Percentiles rank a stretch among this genome's conserved stretches.
Evolutionary conservation across 2,888 invertebrate genomes (phyloP).

Genomic region (Agapostemon virescens): DNA sequence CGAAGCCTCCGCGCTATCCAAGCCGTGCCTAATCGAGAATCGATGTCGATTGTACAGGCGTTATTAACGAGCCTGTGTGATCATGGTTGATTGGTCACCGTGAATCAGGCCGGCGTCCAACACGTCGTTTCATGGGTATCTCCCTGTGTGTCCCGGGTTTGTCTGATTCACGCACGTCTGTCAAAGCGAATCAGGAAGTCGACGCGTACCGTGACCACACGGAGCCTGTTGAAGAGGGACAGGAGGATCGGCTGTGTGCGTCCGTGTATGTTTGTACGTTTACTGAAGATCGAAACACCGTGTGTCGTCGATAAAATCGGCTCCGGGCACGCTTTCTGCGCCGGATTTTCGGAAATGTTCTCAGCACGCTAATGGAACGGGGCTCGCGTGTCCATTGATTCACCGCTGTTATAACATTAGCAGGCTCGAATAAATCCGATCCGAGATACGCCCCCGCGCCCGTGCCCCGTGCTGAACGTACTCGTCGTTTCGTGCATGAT

Average conservation of each 20-base stretch:
- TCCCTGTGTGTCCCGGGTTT: slow-evolving; percentile 61
- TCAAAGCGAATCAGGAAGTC: slow-evolving; percentile 68
- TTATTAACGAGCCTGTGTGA: slow-evolving; percentile 66
- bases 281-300: slow-evolving; percentile 61
- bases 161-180: slow-evolving; percentile 68
- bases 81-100: slow-evolving; percentile 65
- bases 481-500: not conserved
- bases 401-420: slow-evolving; percentile 32
- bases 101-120: slow-evolving; percentile 64
- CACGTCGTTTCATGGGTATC: slow-evolving; percentile 65
- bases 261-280: slow-evolving; percentile 42
- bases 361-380: slow-evolving; percentile 6
- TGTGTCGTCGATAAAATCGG: slow-evolving; percentile 46
- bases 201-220: slow-evolving; percentile 49
- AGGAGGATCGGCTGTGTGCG: not conserved
- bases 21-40: slow-evolving; percentile 62
- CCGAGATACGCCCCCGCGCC: not conserved
- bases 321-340: slow-evolving; percentile 30
- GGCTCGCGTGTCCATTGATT: slow-evolving; percentile 21
- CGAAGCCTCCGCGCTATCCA: slow-evolving; percentile 61
- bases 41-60: slow-evolving; percentile 66
- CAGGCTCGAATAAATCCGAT: slow-evolving; percentile 20
- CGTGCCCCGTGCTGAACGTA: not conserved
- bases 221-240: slow-evolving; percentile 46
- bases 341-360: slow-evolving; percentile 41